Conservation (phyloP, 2,113 vertebrate genomes). For the Alouatta palliata region DNA sequence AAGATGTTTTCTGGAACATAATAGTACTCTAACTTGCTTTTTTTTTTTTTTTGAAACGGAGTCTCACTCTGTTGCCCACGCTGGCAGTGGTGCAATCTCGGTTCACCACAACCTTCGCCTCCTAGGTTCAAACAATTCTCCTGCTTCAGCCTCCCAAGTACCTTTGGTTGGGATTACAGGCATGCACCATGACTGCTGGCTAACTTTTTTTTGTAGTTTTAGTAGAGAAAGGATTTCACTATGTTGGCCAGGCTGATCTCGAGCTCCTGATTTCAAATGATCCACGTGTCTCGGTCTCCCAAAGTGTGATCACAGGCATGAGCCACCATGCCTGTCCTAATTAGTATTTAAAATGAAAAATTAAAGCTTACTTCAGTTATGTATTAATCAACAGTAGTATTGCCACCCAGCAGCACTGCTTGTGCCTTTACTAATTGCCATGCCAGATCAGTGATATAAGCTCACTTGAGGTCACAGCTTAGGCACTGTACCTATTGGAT, state of each 20-base stretch:
- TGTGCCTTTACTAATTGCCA: neutral
- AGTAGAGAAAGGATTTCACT: no score
- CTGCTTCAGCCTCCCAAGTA: neutral
- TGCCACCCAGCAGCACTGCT: neutral
- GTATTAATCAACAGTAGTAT: neutral
- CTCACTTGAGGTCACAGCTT: neutral
- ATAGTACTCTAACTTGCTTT: neutral
- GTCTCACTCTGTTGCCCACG: neutral
- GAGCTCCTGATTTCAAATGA: no score
- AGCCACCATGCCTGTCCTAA: neutral
- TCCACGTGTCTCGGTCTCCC: no score
- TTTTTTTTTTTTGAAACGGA: neutral
- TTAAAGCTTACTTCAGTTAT: neutral
- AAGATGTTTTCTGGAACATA: neutral
- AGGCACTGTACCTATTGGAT: neutral
- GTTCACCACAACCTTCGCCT: neutral
- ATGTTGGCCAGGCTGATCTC: no score
- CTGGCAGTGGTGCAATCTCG: neutral
- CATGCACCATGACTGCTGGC: no score
- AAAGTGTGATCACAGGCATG: no score
- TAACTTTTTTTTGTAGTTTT: no score
- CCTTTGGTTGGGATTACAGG: no score
- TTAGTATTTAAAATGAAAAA: neutral
- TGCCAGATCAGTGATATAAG: neutral
- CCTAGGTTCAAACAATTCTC: neutral